Conservation (phyloP, 2,113 vertebrate genomes). For the Equus quagga region DNA sequence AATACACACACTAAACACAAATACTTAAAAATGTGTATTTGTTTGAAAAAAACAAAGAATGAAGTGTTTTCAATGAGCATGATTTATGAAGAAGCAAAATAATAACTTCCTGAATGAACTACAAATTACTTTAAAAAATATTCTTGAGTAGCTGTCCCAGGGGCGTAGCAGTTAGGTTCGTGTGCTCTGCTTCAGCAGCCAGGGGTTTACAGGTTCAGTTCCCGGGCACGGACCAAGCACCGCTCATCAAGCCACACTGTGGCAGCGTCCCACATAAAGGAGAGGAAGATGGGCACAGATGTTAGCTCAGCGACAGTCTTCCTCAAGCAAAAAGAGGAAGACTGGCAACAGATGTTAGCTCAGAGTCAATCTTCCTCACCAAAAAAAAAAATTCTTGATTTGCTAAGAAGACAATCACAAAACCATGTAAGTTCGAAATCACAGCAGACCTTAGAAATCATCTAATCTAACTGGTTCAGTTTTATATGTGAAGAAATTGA, state of each 20-base stretch:
- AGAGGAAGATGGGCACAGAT: too few relatives aligned
- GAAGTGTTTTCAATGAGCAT: background rate
- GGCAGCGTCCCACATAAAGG: too few relatives aligned
- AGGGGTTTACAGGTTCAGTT: too few relatives aligned
- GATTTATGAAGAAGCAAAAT: constrained; percentile 24
- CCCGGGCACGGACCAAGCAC: too few relatives aligned
- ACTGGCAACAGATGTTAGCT: too few relatives aligned
- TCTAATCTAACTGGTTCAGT: background rate
- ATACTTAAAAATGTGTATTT: background rate
- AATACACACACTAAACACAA: background rate
- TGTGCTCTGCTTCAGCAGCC: too few relatives aligned
- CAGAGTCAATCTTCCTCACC: too few relatives aligned
- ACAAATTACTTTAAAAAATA: constrained; percentile 20
- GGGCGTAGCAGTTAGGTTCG: too few relatives aligned
- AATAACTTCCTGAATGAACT: background rate
- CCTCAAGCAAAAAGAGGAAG: too few relatives aligned
- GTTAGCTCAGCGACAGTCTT: too few relatives aligned
- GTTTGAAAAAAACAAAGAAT: background rate
- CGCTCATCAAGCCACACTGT: too few relatives aligned
- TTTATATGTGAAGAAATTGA: background rate
- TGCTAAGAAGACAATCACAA: constrained; percentile 13
- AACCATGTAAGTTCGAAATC: background rate
- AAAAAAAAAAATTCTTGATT: constrained; percentile 4
- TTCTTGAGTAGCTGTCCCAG: background rate
- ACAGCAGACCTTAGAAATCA: background rate